Conservation (phyloP, 2,113 vertebrate genomes). For the Nestor notabilis region DNA sequence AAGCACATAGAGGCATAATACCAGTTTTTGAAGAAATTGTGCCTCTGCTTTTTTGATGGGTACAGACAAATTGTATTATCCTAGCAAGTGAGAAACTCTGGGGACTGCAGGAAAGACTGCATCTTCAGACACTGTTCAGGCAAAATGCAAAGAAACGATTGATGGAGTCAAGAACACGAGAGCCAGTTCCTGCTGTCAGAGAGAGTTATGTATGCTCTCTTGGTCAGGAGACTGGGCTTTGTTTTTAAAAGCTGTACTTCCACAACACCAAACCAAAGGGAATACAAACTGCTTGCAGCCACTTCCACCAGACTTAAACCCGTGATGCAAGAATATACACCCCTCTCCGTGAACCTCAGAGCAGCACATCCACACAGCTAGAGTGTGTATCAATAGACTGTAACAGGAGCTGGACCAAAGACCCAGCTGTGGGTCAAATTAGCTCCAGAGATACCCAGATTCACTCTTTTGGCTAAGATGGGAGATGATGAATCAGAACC, state of each 20-base stretch:
- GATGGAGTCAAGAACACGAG: background rate
- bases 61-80: background rate
- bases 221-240: background rate
- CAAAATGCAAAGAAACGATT: background rate
- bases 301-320: background rate
- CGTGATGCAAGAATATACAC: background rate
- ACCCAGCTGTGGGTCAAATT: background rate
- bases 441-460: background rate
- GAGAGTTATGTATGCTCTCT: background rate
- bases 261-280: background rate
- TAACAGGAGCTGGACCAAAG: background rate
- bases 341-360: background rate
- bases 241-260: background rate
- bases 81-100: background rate
- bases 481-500: background rate
- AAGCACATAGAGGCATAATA: background rate
- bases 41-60: background rate
- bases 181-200: background rate
- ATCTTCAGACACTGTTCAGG: background rate
- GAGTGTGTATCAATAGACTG: rapidly evolving
- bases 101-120: background rate
- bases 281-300: background rate
- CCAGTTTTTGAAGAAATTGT: background rate
- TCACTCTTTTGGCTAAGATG: background rate
- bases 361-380: background rate